These are phyloP conservation scores for Harlomillsia oculata DNA, from an alignment of 1,140 invertebrate genomes.

Conservation along the genomic window DNA sequence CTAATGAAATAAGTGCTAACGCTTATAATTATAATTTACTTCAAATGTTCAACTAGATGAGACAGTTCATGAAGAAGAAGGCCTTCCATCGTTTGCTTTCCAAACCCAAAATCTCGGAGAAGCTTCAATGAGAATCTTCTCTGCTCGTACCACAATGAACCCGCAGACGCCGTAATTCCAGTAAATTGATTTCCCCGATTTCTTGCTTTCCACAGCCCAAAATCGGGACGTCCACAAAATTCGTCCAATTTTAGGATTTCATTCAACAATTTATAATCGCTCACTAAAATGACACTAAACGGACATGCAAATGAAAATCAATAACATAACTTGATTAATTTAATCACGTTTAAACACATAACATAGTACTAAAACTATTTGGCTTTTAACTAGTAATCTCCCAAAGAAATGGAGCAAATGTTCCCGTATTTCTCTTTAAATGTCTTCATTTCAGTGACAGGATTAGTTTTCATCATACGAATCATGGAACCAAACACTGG, in stretches of 20 bases:
- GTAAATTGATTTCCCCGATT: constrained; percentile 12
- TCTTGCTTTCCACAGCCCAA: constrained; percentile 5
- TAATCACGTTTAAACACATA: background rate
- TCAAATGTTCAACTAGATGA: constrained; percentile 7
- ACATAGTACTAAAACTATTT: background rate
- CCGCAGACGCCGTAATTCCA: constrained; percentile 18
- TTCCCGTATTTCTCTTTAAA: constrained; percentile 19
- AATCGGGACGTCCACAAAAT: constrained; percentile 17
- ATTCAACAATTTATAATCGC: constrained; percentile 8
- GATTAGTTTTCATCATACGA: background rate
- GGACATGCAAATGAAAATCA: background rate
- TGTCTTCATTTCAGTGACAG: background rate
- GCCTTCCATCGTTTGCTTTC: constrained; percentile 16
- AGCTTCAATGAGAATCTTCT: constrained; percentile 9
- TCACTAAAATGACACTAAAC: constrained; percentile 13
- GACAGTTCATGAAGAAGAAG: constrained; percentile 11
- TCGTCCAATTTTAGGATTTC: constrained; percentile 16
- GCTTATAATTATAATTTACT: background rate
- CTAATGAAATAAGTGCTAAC: background rate
- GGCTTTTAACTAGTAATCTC: constrained; percentile 14
- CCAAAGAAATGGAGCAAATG: constrained; percentile 10
- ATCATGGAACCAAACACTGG: constrained; percentile 7
- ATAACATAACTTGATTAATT: too few species aligned
- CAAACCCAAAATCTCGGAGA: constrained; percentile 19
- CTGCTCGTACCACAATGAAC: constrained; percentile 18